Percentiles rank a stretch among this genome's conserved stretches.
These are phyloP conservation scores for Tupiocoris notatus DNA, from an alignment of 2,888 invertebrate species.

Conservation along the genomic window DNA sequence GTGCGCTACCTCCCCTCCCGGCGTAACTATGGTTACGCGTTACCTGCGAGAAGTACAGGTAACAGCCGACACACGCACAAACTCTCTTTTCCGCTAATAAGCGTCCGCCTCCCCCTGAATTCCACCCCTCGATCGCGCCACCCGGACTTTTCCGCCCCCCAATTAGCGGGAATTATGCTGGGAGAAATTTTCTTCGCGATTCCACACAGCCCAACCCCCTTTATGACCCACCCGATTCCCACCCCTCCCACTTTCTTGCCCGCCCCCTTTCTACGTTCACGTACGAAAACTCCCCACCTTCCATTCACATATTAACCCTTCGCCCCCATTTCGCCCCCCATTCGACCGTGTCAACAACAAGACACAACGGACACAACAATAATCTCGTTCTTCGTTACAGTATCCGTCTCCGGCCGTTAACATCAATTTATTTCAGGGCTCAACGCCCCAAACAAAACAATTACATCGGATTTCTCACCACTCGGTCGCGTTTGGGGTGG, in stretches of 20 bases:
- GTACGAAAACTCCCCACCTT: neutral
- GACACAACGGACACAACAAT: neutral
- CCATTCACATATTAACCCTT: neutral
- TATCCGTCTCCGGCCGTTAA: neutral
- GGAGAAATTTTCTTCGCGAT: conserved; percentile 42
- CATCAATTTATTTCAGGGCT: neutral
- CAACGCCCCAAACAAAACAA: neutral
- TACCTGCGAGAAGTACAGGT: conserved; percentile 46
- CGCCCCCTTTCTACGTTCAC: neutral
- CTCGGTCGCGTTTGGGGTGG: too few relatives aligned
- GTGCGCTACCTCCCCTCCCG: conserved; percentile 54
- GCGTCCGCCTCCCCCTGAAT: conserved; percentile 9
- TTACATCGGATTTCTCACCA: neutral
- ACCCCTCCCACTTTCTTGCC: neutral
- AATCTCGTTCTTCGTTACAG: neutral
- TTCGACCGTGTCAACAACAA: neutral
- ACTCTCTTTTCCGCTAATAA: conserved; percentile 29
- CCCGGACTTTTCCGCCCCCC: conserved; percentile 24
- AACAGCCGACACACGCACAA: conserved; percentile 31
- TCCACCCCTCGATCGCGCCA: neutral
- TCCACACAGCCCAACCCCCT: neutral
- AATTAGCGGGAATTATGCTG: conserved; percentile 47
- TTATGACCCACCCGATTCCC: neutral
- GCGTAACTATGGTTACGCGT: conserved; percentile 58
- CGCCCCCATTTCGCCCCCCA: neutral